Evolutionary conservation across 2,113 vertebrate species (phyloP), one percentile per base, ranked within the genome.

Genomic region (Trochalopteron elliotii): DNA sequence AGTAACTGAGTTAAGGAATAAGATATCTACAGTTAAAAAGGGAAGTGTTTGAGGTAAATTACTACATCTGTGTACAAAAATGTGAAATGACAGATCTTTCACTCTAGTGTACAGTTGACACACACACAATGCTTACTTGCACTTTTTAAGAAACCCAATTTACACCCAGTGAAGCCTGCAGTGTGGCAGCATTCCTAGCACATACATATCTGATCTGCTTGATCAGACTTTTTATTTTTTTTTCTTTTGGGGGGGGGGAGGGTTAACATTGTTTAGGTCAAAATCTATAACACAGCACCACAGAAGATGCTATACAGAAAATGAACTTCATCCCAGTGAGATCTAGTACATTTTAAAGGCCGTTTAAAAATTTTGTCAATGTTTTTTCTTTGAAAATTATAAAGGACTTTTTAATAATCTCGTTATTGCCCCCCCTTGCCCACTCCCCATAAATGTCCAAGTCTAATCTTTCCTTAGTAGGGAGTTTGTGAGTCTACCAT

Each of bases 81-180:
- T 2, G 7, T 37, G 50, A 69, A 90, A 65, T 10, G 11, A 85
- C 4, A 1, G 30, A 27, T 57, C 65, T 60, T 59, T 28, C 31
- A 31, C 24, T 44, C 44, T 49, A 68, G 27, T 15, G 12, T 24
- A 10, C 0, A 2, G 14, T 3, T 65, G 53, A 69, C 18, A 80
- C 5, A 61, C 5, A 61, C 15, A 35, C 0, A 0, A 18, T 23
- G 40, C 8, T 44, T 81, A 53, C 28, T 3, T 16, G 37, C 22
- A 33, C 7, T 68, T 55, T 11, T 17, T 37, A 27, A 64, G 35
- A 71, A 90, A 81, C 15, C 6, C 0, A 78, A 15, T 30, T 78
- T 25, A 42, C 4, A 17, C 12, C n/a, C 35, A 60, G 28, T 27
- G 35, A 81, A 57, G 42, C 31, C 72, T 42, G 21, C 35, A 70